Base-by-base conservation (phyloP, 1,140 invertebrate species). In the Lutraria rhynchaena region DNA sequence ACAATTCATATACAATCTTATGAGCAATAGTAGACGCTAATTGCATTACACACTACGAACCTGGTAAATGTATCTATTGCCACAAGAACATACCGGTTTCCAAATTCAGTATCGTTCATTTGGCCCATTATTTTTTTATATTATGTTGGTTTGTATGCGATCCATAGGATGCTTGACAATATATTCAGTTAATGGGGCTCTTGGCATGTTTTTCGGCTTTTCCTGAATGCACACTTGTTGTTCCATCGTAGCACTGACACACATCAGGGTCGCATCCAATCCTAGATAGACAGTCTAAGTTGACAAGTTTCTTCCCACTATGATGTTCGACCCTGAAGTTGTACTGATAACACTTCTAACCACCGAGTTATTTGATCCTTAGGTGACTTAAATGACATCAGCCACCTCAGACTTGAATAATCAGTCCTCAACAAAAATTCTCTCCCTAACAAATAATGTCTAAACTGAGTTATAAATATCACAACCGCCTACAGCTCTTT, bases 331-430 rank as follows among this genome's bases (percentile, higher is more conserved):
- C 83, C 9, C 53, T 57, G 33, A 77, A 78, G 17, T 82, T 29
- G 51, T 46, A 86, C 24, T 75, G 65, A 46, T 41, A 89, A 46
- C 15, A 51, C n/a, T 27, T 90, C 78, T 13, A 73, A 53, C 88
- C 88, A 89, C 41, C 88, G 46, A 1, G 84, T 80, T 63, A 87
- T 27, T 60, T 82, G 84, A 11, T 65, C 82, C 22, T 41, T 58
- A 15, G 86, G 81, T 41, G 75, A 61, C 17, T 83, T 82, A 41
- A 75, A 75, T 35, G 22, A 51, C 17, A 74, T n/a, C 1, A 86
- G 19, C 82, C 82, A 87, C 55, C 65, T 82, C 3, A 86, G 53
- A 19, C 81, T 44, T 29, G 44, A 24, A 78, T 86, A 81, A 61
- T 87, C 84, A 7, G 84, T 87, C 11, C 75, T 17, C 2, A 88